Evolutionary conservation across 2,113 vertebrate genomes (phyloP).

Genomic region (Corydoras maculifer): DNA sequence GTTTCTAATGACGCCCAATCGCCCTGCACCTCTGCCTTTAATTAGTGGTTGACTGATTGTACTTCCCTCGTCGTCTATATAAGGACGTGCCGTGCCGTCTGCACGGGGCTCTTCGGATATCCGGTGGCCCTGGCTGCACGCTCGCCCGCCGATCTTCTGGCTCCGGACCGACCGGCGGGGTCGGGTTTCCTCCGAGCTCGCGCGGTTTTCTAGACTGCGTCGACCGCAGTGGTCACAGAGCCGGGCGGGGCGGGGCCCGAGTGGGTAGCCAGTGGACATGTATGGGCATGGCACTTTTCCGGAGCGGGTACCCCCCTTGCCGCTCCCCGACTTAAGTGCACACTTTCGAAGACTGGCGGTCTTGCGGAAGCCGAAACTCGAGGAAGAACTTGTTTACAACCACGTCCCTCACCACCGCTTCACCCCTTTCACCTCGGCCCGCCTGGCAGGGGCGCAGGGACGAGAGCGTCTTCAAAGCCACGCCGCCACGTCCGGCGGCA

Average conservation of each 20-base stretch:
- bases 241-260: slow-evolving; percentile 48
- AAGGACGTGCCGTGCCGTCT: slow-evolving; percentile 32
- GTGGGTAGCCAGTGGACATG: slow-evolving; percentile 55
- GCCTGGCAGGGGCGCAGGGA: neutral
- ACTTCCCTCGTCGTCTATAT: slow-evolving; percentile 54
- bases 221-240: slow-evolving; percentile 51
- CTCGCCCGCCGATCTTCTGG: slow-evolving; percentile 52
- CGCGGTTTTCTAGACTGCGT: slow-evolving; percentile 45
- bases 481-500: neutral
- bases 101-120: slow-evolving; percentile 62
- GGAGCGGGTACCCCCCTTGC: slow-evolving; percentile 57
- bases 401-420: slow-evolving; percentile 8
- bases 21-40: slow-evolving; percentile 27
- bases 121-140: slow-evolving; percentile 53
- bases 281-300: slow-evolving; percentile 59
- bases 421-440: slow-evolving; percentile 9
- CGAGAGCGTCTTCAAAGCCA: neutral
- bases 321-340: slow-evolving; percentile 49
- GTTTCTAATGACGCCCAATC: slow-evolving; percentile 32
- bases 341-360: slow-evolving; percentile 43
- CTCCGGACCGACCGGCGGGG: slow-evolving; percentile 54
- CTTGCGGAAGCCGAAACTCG: slow-evolving; percentile 34
- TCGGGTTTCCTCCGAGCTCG: slow-evolving; percentile 50
- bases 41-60: slow-evolving; percentile 41
- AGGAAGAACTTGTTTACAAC: slow-evolving; percentile 20